Evolutionary conservation across 2,113 vertebrate genomes (phyloP).

Genomic region (Panthera tigris): DNA sequence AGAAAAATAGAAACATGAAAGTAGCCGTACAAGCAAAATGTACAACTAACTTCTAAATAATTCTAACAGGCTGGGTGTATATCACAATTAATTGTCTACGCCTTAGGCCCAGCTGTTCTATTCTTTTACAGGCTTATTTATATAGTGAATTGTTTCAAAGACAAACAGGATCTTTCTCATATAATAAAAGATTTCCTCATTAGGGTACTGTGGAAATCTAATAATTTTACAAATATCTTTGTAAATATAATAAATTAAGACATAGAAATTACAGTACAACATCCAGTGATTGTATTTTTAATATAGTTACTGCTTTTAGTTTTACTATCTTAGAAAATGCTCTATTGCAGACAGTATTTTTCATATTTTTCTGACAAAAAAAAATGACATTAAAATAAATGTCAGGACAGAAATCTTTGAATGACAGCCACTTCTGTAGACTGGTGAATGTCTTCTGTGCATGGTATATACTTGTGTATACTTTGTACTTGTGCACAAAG

Average conservation of each 20-base stretch:
- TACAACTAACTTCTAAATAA: slow-evolving; percentile 40
- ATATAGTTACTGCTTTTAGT: slow-evolving; percentile 34
- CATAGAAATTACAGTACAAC: not conserved
- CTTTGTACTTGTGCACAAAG: not conserved
- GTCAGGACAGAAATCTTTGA: slow-evolving; percentile 11
- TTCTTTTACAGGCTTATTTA: slow-evolving; percentile 48
- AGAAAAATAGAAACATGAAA: slow-evolving; percentile 49
- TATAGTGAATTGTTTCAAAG: slow-evolving; percentile 61
- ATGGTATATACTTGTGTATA: not conserved
- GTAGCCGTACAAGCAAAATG: not conserved
- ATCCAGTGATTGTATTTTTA: slow-evolving; percentile 51
- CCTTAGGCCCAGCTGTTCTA: slow-evolving; percentile 23
- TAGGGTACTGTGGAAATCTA: slow-evolving; percentile 32
- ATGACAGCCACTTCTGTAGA: slow-evolving; percentile 1
- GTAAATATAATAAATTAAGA: slow-evolving; percentile 30
- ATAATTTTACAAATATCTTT: slow-evolving; percentile 43
- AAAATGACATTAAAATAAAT: slow-evolving; percentile 16
- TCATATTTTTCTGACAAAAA: slow-evolving; percentile 28
- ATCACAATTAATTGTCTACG: not conserved
- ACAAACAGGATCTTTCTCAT: slow-evolving; percentile 22
- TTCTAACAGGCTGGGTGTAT: not conserved
- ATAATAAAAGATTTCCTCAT: slow-evolving; percentile 41
- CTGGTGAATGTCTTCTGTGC: not conserved
- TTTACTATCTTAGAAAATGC: slow-evolving; percentile 27
- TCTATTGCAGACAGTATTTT: slow-evolving; percentile 33